phyloP scores from a whole-genome alignment of 1,140 invertebrate genomes.

The Orussus abietinus region DNA sequence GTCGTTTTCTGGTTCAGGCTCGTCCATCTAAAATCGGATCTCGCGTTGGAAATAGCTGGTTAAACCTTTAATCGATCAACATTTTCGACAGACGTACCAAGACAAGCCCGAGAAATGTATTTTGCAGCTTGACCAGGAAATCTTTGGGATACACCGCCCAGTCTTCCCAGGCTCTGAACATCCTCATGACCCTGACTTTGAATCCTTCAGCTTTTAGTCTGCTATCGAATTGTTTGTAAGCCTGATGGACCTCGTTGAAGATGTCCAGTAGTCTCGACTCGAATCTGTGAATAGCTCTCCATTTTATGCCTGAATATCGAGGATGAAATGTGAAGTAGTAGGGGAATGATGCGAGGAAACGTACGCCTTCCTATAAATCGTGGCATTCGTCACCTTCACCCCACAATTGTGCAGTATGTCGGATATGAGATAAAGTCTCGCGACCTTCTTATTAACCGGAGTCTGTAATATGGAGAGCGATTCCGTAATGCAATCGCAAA shows the following conservation, averaged over 20 bases:
- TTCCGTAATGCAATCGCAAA: conserved; percentile 86
- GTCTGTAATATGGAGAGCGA: conserved; percentile 78
- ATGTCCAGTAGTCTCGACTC: conserved; percentile 83
- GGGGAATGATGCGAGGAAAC: conserved; percentile 28
- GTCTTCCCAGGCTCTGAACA: conserved; percentile 97
- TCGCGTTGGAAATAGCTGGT: background rate
- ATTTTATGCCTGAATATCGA: background rate
- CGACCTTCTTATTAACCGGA: conserved; percentile 85
- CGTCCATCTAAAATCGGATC: conserved; percentile 31
- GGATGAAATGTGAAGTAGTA: conserved; percentile 7
- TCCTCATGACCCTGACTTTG: conserved; percentile 89
- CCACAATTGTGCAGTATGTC: conserved; percentile 97
- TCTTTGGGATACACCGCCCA: conserved; percentile 96
- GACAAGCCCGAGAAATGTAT: conserved; percentile 78
- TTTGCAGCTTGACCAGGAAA: conserved; percentile 85
- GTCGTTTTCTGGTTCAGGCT: conserved; percentile 50
- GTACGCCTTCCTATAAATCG: conserved; percentile 87
- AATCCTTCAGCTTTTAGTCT: conserved; percentile 94
- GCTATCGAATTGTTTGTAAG: conserved; percentile 78
- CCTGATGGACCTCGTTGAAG: conserved; percentile 77
- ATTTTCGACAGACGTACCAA: conserved; percentile 27
- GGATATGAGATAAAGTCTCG: conserved; percentile 90
- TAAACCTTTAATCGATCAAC: background rate
- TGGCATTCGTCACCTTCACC: conserved; percentile 95
- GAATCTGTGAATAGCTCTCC: conserved; percentile 60